Evolutionary conservation across 2,113 vertebrate species (phyloP), one percentile per base, ranked within the genome.

Genomic region (Microcebus jonahi): DNA sequence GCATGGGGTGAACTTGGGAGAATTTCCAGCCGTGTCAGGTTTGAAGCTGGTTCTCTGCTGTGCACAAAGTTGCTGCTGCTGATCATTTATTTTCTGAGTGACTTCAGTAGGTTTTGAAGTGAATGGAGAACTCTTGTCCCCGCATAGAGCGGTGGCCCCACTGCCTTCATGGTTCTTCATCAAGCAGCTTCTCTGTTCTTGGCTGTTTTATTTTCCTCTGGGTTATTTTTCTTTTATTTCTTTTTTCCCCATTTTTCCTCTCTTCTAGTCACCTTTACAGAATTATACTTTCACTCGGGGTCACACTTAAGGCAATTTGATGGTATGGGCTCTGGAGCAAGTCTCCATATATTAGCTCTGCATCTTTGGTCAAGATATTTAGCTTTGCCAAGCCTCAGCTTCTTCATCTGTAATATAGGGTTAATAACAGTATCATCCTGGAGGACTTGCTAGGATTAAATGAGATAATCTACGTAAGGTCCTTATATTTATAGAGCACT

Each of bases 71-170:
- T 85, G 48, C 23, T 73, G 5, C 45, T 75, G 7, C 57, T 86
- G 84, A 31, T 85, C 31, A 6, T 91, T 68, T 94, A 39, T 83
- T 92, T 96, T 83, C 77, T 75, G 23, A 92, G 45, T 93, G 80
- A 55, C 39, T 14, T 23, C 4, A 70, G 68, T 65, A 55, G 34
- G 18, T 6, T 70, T 79, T 68, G n/a, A 36, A 85, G 67, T 80
- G 61, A 45, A 42, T 57, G 29, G 80, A 88, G n/a, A 68, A 20
- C 5, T 48, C 42, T 36, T 29, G 3, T 80, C 9, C 36, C 50
- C 21, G 13, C 9, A 21, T 3, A 50, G 50, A 83, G 48, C 39
- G 18, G 3, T 39, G 27, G 2, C 59, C 88, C 21, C 65, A 0
- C 36, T 77, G 53, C 53, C 8, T 82, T 39, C 2, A 5, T 83